Evolutionary conservation across 2,888 invertebrate genomes (phyloP), one percentile per base, ranked within the genome.

Genomic region (Melieria crassipennis): DNA sequence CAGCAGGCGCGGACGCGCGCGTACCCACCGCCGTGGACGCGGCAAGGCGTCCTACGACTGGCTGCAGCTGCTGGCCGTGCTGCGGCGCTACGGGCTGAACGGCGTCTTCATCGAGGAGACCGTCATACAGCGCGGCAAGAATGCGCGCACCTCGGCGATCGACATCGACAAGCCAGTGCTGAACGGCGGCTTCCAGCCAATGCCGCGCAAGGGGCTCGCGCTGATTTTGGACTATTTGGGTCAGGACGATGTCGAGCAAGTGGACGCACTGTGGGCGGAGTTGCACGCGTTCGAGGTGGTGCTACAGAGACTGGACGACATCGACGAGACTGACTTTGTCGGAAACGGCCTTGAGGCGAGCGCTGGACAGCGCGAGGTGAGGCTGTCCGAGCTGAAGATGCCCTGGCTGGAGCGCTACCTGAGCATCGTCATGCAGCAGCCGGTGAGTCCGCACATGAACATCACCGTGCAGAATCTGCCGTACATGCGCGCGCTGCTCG

Each of bases 81-180:
- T 79, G 69, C 71, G 79, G 5, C 73, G 65, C 1, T 79, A 78
- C 60, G 79, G 78, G 4, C 30, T 79, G 4, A 79, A 77, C 65
- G 75, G 76, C 4, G 71, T 79, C 3, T 74, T 79, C 16, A 57
- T 79, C 30, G 76, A 78, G 42, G 73, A 76, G 68, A 75, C 72
- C 3, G 55, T 77, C 3, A 72, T 75, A 16, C 71, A 70, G 47
- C 70, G 66, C 9, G 62, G 61, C 4, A 64, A 58, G n/a, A 65
- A 76, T 65, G 63, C 30, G 1, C 69, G 65, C 6, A 50, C 16
- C 4, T 75, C 70, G 3, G 50, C 73, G 0, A 68, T 78, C 1
- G 75, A 76, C 62, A 57, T 79, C 46, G 77, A 77, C 16, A 76
- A 75, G 11, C 79, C 79, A 7, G 75, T 76, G 42, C 9, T 65